phyloP scores from a whole-genome alignment of 35 echinoderm and acorn worm species.

The Ophioderma brevispina region DNA sequence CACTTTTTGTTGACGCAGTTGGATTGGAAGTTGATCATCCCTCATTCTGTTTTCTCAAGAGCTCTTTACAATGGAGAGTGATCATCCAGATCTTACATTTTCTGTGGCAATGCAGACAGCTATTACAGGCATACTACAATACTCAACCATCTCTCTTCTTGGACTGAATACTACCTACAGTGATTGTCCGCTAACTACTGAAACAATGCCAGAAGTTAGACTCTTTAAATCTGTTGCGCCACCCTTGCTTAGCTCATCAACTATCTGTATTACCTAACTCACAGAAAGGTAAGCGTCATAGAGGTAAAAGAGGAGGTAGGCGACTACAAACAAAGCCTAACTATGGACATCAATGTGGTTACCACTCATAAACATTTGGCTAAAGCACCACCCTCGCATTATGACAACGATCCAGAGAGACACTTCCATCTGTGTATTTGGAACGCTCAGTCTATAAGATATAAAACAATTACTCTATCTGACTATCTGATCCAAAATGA shows the following conservation, averaged over 20 bases:
- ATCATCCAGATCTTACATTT: not conserved
- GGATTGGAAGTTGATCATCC: not conserved
- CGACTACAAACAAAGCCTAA: not conserved
- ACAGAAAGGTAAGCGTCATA: not conserved
- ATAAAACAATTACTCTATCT: slow-evolving; percentile 7
- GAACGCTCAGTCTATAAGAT: slow-evolving; percentile 35
- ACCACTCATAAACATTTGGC: not conserved
- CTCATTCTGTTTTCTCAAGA: not conserved
- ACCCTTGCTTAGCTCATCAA: not conserved
- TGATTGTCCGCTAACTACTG: not conserved
- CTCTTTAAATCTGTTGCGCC: not conserved
- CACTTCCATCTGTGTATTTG: slow-evolving; percentile 11
- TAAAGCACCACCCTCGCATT: not conserved
- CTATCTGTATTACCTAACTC: not conserved
- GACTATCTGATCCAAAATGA: slow-evolving; percentile 38
- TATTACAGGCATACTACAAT: not conserved
- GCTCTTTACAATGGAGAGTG: not conserved
- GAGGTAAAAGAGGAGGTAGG: not conserved
- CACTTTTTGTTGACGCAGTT: not conserved
- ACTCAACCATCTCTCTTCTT: not conserved
- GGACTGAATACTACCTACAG: not conserved
- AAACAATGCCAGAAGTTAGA: not conserved
- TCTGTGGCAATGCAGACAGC: not conserved
- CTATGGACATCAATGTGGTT: not conserved
- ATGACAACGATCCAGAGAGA: not conserved